phyloP scores from a whole-genome alignment of 2,797 vertebrate genomes.

The Acropternis orthonyx region DNA sequence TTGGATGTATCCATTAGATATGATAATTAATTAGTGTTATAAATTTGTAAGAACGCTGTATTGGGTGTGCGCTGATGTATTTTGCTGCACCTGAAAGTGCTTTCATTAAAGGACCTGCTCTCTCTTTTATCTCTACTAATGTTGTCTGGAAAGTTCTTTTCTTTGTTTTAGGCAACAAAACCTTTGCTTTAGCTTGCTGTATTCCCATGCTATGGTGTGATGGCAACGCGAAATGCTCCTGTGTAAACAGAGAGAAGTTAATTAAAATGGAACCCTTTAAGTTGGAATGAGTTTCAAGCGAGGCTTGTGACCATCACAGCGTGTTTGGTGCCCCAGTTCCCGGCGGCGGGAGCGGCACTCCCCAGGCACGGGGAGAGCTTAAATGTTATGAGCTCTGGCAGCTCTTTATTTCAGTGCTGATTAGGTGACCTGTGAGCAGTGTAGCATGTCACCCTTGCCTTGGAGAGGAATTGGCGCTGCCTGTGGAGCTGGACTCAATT shows the following conservation, averaged over 20 bases:
- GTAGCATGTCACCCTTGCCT: neutral
- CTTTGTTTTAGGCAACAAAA: too few species aligned
- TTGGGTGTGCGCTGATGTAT: too few species aligned
- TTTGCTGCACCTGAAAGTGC: too few species aligned
- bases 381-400: conserved; percentile 54
- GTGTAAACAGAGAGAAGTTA: neutral
- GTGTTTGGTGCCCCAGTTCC: neutral
- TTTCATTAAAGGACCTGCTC: too few species aligned
- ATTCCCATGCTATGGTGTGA: neutral
- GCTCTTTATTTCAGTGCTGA: conserved; percentile 63
- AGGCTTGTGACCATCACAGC: neutral
- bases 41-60: too few species aligned
- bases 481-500: conserved; percentile 25
- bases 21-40: too few species aligned
- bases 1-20: too few species aligned
- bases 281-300: neutral
- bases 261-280: conserved; percentile 13
- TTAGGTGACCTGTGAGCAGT: conserved; percentile 52
- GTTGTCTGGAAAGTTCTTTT: too few species aligned
- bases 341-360: neutral
- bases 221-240: neutral
- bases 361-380: neutral
- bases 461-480: conserved; percentile 34
- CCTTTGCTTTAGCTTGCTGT: neutral
- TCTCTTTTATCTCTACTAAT: too few species aligned